Conservation (phyloP, 1,140 invertebrate species). For the Himalopsyche phryganea region DNA sequence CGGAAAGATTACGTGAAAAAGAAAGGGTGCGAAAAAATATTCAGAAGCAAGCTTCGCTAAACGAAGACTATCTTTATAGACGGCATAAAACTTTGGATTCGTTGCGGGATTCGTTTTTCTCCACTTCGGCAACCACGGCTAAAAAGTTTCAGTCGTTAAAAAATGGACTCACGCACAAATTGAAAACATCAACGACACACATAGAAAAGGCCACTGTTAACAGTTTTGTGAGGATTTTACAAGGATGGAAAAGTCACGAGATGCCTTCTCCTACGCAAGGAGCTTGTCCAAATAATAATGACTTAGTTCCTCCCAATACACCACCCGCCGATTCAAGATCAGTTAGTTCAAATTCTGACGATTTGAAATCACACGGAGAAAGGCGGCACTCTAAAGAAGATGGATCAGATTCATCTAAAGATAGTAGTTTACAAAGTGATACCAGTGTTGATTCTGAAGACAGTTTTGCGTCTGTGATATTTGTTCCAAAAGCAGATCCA, state of each 20-base stretch:
- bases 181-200: slow-evolving; percentile 74
- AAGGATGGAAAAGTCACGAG: slow-evolving; percentile 66
- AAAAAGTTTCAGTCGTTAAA: slow-evolving; percentile 81
- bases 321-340: slow-evolving; percentile 31
- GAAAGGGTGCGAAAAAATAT: slow-evolving; percentile 80
- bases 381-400: slow-evolving; percentile 73
- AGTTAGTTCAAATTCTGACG: slow-evolving; percentile 31
- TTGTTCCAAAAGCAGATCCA: slow-evolving; percentile 65
- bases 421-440: slow-evolving; percentile 87
- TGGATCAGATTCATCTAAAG: slow-evolving; percentile 86
- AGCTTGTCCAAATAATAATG: slow-evolving; percentile 16
- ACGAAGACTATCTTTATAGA: slow-evolving; percentile 80
- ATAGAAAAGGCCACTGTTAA: slow-evolving; percentile 76
- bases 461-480: slow-evolving; percentile 87
- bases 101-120: slow-evolving; percentile 69
- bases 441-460: slow-evolving; percentile 91
- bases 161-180: slow-evolving; percentile 75
- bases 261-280: slow-evolving; percentile 35
- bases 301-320: slow-evolving; percentile 29
- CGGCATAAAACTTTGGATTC: slow-evolving; percentile 65
- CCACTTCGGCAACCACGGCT: slow-evolving; percentile 64
- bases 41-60: slow-evolving; percentile 83
- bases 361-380: slow-evolving; percentile 43
- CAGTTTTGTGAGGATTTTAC: slow-evolving; percentile 70
- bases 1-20: slow-evolving; percentile 76